A percentile compares a stretch with the other conserved stretches of the same genome.
These are phyloP conservation scores for Podabrus alpinus DNA, from an alignment of 2,888 invertebrate species.

Conservation along the genomic window DNA sequence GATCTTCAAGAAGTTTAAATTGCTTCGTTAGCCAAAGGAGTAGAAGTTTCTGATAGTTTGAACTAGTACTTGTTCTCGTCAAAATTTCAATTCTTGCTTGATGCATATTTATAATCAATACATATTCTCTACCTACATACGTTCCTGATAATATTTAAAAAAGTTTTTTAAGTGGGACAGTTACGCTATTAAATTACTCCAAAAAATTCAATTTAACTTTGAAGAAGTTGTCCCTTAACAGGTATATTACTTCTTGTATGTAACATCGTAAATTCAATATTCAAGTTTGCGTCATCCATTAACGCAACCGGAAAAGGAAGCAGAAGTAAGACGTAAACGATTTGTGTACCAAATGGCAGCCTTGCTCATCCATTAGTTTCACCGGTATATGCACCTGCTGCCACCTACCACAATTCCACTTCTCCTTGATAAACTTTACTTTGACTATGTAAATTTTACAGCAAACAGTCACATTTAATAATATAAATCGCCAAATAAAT, in stretches of 20 bases:
- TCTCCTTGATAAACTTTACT: conserved; percentile 31
- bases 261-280: conserved; percentile 31
- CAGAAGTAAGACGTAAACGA: conserved; percentile 30
- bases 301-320: conserved; percentile 30
- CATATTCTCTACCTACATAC: not conserved
- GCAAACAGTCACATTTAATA: conserved; percentile 21
- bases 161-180: not conserved
- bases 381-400: conserved; percentile 31
- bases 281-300: conserved; percentile 31
- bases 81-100: not conserved
- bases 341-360: conserved; percentile 30
- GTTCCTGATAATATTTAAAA: not conserved
- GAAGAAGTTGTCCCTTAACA: conserved; percentile 17
- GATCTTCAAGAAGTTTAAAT: not conserved
- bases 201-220: conserved; percentile 26
- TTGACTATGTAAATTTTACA: conserved; percentile 31
- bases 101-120: not conserved
- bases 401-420: conserved; percentile 31
- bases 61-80: not conserved
- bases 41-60: not conserved
- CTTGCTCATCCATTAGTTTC: conserved; percentile 30
- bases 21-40: not conserved
- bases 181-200: not conserved
- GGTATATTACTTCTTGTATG: conserved; percentile 7
- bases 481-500: conserved; percentile 17